phyloP scores from a whole-genome alignment of 1,140 invertebrate species.

The Cepaea nemoralis region DNA sequence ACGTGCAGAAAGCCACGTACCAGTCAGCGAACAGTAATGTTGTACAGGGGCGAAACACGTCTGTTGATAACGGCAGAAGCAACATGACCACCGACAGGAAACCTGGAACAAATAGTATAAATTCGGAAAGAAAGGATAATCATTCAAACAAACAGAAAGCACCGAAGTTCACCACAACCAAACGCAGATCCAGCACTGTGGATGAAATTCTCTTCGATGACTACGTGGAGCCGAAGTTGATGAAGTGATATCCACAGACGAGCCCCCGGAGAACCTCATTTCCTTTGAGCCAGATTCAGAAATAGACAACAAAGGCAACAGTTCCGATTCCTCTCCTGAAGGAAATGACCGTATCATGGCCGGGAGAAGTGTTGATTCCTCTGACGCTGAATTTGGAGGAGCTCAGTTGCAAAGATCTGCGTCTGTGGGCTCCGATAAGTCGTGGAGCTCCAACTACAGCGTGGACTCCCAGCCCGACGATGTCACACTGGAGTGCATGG shows the following conservation, averaged over 20 bases:
- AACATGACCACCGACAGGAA: background rate
- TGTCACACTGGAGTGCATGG: conserved; percentile 75
- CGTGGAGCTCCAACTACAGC: conserved; percentile 82
- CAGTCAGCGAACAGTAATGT: background rate
- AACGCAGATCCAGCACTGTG: conserved; percentile 65
- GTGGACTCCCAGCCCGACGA: conserved; percentile 81
- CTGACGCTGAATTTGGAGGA: conserved; percentile 72
- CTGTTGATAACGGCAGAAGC: background rate
- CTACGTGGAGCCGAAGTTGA: conserved; percentile 57
- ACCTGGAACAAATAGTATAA: background rate
- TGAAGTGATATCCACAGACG: conserved; percentile 31
- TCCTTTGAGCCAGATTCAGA: conserved; percentile 64
- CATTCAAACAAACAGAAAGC: conserved; percentile 38
- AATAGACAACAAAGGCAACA: background rate
- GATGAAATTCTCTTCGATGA: conserved; percentile 70
- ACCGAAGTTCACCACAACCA: conserved; percentile 56
- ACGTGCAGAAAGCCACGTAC: background rate
- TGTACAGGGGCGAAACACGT: background rate
- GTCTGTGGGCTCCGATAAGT: conserved; percentile 80
- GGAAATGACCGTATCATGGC: conserved; percentile 31
- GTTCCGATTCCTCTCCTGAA: conserved; percentile 38
- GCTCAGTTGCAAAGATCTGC: conserved; percentile 70
- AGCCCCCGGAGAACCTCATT: conserved; percentile 61
- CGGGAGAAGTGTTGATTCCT: conserved; percentile 76
- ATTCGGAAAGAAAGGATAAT: background rate